phyloP scores from a whole-genome alignment of 2,888 invertebrate species.

The Lithophane semibrunnea region DNA sequence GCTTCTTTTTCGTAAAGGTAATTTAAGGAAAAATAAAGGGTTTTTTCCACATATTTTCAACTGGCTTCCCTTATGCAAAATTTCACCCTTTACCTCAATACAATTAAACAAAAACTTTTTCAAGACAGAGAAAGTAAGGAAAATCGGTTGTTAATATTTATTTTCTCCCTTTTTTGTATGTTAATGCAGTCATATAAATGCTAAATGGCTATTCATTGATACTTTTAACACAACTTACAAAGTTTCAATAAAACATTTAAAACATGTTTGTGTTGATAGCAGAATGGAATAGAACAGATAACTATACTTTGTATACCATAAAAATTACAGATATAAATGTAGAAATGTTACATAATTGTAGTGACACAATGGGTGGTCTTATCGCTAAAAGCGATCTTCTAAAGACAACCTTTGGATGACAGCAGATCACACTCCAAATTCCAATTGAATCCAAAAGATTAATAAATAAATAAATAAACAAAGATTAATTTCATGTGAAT shows the following conservation, averaged over 20 bases:
- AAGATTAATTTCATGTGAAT: neutral
- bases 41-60: neutral
- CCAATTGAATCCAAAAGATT: neutral
- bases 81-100: neutral
- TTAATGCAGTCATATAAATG: neutral
- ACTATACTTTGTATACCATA: too few relatives aligned
- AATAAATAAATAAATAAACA: neutral
- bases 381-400: too few relatives aligned
- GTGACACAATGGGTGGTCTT: too few relatives aligned
- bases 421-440: neutral
- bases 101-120: constrained; percentile 4
- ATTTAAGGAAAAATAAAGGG: neutral
- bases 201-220: neutral
- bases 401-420: too few relatives aligned
- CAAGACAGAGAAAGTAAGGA: neutral
- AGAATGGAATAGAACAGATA: neutral
- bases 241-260: neutral
- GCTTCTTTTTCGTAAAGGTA: neutral
- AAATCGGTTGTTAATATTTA: neutral
- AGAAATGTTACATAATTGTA: too few relatives aligned
- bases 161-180: neutral
- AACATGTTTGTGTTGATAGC: neutral
- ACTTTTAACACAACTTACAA: neutral
- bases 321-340: too few relatives aligned
- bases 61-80: neutral